Conservation (phyloP, 2,113 vertebrate species). For the Peromyscus californicus region DNA sequence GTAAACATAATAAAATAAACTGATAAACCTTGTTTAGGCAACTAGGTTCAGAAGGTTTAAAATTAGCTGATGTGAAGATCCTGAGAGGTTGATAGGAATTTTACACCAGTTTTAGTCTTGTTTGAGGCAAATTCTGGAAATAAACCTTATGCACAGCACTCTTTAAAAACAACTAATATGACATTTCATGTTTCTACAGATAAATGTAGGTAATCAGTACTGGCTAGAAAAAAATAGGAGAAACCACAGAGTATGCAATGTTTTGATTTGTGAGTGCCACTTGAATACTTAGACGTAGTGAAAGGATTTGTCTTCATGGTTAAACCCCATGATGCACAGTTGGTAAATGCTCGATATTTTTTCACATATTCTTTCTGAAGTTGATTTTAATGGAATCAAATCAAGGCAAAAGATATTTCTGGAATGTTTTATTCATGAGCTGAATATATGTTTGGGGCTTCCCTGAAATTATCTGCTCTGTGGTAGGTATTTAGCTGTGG, state of each 20-base stretch:
- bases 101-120: conserved; percentile 1
- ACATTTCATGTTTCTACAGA: conserved; percentile 6
- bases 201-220: conserved; percentile 34
- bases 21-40: neutral
- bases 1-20: conserved; percentile 37
- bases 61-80: neutral
- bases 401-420: conserved; percentile 31
- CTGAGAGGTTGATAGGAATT: conserved; percentile 6
- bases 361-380: neutral
- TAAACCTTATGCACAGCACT: conserved; percentile 37
- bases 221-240: conserved; percentile 48
- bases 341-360: neutral
- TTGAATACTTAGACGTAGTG: neutral
- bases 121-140: neutral
- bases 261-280: neutral
- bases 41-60: conserved; percentile 19
- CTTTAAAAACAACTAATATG: conserved; percentile 13
- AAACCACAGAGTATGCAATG: neutral
- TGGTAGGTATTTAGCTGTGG: neutral
- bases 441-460: neutral
- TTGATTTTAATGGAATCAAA: conserved; percentile 38
- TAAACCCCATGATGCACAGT: neutral
- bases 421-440: conserved; percentile 34
- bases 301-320: conserved; percentile 34
- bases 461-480: neutral